These are phyloP conservation scores for Diglossa brunneiventris DNA, from an alignment of 2,113 vertebrate genomes.

Conservation along the genomic window DNA sequence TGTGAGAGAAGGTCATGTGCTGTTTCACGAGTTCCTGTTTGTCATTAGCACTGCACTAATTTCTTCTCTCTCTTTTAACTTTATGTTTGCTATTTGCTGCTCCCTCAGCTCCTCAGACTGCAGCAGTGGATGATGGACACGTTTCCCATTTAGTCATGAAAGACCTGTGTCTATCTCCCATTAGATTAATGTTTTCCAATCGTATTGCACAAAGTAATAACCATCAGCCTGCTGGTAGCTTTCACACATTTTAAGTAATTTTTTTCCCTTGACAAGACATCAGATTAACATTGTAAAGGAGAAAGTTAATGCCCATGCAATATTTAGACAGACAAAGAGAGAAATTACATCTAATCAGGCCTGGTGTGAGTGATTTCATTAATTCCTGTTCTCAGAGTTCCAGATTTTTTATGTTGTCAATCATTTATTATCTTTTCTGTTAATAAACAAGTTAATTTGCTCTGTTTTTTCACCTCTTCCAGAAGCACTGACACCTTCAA, in stretches of 20 bases:
- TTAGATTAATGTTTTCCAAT: slow-evolving; percentile 20
- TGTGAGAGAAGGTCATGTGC: not conserved
- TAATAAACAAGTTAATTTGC: not conserved
- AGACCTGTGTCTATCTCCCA: not conserved
- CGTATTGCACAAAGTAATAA: not conserved
- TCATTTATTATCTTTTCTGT: not conserved
- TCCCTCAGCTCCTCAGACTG: not conserved
- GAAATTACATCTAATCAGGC: slow-evolving; percentile 17
- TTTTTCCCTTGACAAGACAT: slow-evolving; percentile 22
- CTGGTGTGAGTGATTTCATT: not conserved
- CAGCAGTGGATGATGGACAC: not conserved
- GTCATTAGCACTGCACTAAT: not conserved
- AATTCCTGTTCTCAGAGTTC: not conserved
- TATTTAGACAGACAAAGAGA: slow-evolving; percentile 17
- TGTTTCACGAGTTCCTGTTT: not conserved
- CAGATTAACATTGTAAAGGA: slow-evolving; percentile 34
- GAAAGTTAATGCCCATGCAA: slow-evolving; percentile 22
- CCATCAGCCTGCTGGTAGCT: not conserved
- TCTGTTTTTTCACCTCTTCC: not conserved
- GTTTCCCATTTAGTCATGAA: not conserved
- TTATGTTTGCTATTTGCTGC: not conserved
- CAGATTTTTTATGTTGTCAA: not conserved
- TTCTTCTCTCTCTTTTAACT: not conserved
- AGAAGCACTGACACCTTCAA: not conserved
- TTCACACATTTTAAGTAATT: slow-evolving; percentile 9